phyloP scores from a whole-genome alignment of 2,113 vertebrate genomes.

The Chlamydotis undulata region DNA sequence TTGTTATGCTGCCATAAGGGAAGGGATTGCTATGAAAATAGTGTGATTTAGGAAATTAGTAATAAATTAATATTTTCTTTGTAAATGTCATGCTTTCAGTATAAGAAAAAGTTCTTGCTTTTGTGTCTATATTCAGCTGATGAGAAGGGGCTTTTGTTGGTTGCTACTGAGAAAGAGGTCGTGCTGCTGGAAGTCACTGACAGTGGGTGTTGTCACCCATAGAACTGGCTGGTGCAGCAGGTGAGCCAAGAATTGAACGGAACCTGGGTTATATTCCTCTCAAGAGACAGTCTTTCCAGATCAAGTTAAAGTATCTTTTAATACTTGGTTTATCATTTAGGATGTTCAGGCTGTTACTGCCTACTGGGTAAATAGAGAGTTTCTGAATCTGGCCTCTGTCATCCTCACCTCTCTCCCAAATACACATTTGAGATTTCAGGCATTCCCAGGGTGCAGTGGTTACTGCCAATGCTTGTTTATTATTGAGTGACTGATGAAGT shows the following conservation, averaged over 20 bases:
- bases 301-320: background rate
- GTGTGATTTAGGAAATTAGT: background rate
- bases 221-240: background rate
- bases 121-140: background rate
- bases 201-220: background rate
- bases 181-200: background rate
- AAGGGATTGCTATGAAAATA: background rate
- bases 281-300: background rate
- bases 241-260: background rate
- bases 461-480: background rate
- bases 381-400: background rate
- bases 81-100: background rate
- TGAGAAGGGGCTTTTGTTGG: background rate
- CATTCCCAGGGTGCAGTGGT: background rate
- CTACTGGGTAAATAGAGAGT: background rate
- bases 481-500: background rate
- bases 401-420: background rate
- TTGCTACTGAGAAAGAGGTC: background rate
- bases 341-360: background rate
- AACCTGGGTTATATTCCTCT: background rate
- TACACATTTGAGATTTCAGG: background rate
- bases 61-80: background rate
- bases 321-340: background rate
- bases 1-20: background rate
- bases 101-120: background rate